Evolutionary conservation across 2,113 vertebrate genomes (phyloP).

Genomic region (Benitochromis conjunctus): DNA sequence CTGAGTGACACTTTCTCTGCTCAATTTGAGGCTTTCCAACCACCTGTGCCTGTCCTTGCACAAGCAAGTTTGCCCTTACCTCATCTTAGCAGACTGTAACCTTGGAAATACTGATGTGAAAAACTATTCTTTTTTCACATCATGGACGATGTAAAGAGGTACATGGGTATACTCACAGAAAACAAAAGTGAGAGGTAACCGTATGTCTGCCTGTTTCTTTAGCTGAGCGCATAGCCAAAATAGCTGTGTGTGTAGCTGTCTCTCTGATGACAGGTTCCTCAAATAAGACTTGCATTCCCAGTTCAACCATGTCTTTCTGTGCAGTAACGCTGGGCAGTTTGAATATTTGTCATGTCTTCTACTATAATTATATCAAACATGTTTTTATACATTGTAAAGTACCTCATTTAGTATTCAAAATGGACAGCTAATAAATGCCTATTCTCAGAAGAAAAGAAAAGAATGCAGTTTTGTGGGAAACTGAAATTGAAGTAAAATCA

Average conservation of each 20-base stretch:
- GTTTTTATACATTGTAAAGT: neutral
- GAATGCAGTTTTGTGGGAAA: neutral
- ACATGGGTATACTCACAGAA: neutral
- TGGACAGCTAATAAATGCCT: neutral
- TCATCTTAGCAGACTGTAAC: neutral
- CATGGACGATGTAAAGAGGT: neutral
- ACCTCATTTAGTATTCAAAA: neutral
- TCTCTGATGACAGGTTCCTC: neutral
- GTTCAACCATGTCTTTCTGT: neutral
- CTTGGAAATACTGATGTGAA: neutral
- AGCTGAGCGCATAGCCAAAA: neutral
- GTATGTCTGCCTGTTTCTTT: neutral
- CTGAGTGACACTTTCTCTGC: constrained; percentile 6
- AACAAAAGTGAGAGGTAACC: neutral
- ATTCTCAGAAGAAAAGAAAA: neutral
- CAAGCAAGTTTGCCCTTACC: neutral
- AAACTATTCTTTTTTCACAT: neutral
- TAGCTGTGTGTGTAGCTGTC: neutral
- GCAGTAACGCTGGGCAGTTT: neutral
- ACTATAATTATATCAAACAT: neutral
- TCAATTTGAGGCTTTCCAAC: neutral
- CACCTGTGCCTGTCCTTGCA: neutral
- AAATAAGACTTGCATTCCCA: constrained; percentile 14
- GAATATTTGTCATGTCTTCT: neutral
- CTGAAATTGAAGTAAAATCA: neutral